Evolutionary conservation across 2,113 vertebrate species (phyloP), one percentile per base, ranked within the genome.

Genomic region (Hypomesus transpacificus): DNA sequence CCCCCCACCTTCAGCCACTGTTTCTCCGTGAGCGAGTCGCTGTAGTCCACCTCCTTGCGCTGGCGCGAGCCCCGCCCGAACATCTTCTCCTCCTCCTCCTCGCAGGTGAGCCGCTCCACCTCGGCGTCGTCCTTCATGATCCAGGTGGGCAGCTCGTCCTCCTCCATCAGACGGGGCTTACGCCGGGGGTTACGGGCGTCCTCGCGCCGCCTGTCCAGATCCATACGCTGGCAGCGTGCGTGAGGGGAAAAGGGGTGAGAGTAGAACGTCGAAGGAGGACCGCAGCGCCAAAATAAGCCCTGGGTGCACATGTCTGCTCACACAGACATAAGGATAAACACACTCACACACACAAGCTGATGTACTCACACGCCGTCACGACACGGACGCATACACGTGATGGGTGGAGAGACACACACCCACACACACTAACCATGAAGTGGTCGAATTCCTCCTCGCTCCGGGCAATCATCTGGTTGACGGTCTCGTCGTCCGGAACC

Each of bases 11-110:
- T 98, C 26, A 99, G 95, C 97, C 97, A 99, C 75, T 99, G 97
- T 64, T 98, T 98, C 85, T 99, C 97, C 0, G 97, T 99, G 69
- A 99, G 94, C 0, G 97, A 97, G 85, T 99, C 97, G 0, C 97
- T 99, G 91, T 99, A 99, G 84, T 99, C 97, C 80, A 98, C 97
- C 76, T 99, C 96, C 84, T 98, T 98, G 9, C 97, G 93, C 74
- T 96, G 95, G 18, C 97, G 94, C 0, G 97, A 98, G 56, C 97
- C 97, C 0, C 97, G 87, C 16, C 96, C 97, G 0, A 98, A 98
- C 95, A 99, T 96, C 83, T 98, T 98, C 83, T 98, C 97, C 77
- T 99, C 96, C 73, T 98, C 96, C 39, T 97, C 97, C 75, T 98
- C 96, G 0, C 96, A 98, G 0, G 97, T 99, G 1, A 99, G 86